A percentile compares a stretch with the other conserved stretches of the same genome.
Conservation (phyloP, 2,888 invertebrate genomes). For the Hydropsyche betteni region DNA sequence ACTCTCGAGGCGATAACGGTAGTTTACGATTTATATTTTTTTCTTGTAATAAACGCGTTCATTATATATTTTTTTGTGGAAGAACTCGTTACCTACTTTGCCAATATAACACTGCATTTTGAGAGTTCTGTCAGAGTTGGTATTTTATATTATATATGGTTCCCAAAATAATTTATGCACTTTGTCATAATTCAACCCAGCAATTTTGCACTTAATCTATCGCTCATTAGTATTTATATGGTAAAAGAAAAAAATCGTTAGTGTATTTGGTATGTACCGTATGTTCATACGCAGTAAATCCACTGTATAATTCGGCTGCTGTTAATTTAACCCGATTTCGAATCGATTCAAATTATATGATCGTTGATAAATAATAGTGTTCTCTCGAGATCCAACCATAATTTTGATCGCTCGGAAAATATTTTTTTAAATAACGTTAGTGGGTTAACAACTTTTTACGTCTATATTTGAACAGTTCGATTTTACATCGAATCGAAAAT, state of each 20-base stretch:
- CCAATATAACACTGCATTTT: not conserved
- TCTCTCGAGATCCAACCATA: too few relatives aligned
- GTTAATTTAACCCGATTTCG: not conserved
- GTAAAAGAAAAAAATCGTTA: not conserved
- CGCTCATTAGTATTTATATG: not conserved
- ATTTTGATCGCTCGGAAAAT: too few relatives aligned
- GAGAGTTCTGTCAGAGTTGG: constrained; percentile 1
- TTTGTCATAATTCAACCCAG: not conserved
- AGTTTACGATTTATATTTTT: not conserved
- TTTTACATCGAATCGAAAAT: too few relatives aligned
- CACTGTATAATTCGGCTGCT: not conserved
- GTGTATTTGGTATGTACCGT: not conserved
- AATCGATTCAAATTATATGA: too few relatives aligned
- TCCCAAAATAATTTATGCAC: not conserved
- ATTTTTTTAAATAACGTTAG: too few relatives aligned
- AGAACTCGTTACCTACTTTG: constrained; percentile 11
- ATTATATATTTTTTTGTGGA: not conserved
- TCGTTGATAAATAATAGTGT: too few relatives aligned
- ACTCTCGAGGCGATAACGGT: constrained; percentile 2
- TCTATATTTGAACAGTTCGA: too few relatives aligned
- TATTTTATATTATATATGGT: too few relatives aligned
- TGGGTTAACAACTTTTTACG: too few relatives aligned
- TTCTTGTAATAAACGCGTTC: not conserved
- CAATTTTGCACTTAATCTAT: not conserved
- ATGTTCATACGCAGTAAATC: not conserved